Percentiles rank a stretch among this genome's conserved stretches.
Evolutionary conservation across 2,888 invertebrate genomes (phyloP).

Genomic region (Cheilosia grossa): DNA sequence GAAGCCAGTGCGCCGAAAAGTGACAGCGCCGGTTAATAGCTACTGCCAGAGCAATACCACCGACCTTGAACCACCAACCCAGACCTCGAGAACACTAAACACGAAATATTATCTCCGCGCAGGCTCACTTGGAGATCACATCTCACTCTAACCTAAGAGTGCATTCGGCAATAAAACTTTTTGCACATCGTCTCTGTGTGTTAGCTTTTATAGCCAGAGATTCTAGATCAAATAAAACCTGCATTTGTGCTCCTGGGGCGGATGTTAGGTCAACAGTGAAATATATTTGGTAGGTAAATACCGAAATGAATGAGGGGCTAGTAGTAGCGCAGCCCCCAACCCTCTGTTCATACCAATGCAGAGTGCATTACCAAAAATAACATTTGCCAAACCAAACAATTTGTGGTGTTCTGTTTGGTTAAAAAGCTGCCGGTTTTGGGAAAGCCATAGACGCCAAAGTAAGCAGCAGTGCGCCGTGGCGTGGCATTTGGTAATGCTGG

Average conservation of each 20-base stretch:
- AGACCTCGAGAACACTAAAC: conserved; percentile 52
- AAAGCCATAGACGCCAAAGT: conserved; percentile 36
- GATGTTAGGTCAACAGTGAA: conserved; percentile 57
- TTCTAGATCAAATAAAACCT: conserved; percentile 69
- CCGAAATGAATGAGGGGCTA: background rate
- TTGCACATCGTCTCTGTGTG: conserved; percentile 50
- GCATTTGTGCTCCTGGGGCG: conserved; percentile 50
- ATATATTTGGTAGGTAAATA: conserved; percentile 58
- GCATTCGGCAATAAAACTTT: conserved; percentile 54
- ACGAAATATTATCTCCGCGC: conserved; percentile 29
- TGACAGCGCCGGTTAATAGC: conserved; percentile 32
- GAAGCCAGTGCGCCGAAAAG: conserved; percentile 31
- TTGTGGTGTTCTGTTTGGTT: conserved; percentile 25
- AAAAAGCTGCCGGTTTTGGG: conserved; percentile 16
- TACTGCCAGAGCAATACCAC: conserved; percentile 12
- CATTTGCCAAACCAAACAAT: conserved; percentile 49
- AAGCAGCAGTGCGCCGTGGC: conserved; percentile 25
- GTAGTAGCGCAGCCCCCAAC: background rate
- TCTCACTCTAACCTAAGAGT: conserved; percentile 32
- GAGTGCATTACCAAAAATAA: conserved; percentile 69
- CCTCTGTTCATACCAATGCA: conserved; percentile 9
- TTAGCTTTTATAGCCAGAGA: conserved; percentile 42
- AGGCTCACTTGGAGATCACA: conserved; percentile 26
- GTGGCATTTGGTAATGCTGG: conserved; percentile 25
- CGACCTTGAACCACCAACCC: conserved; percentile 69